phyloP scores from a whole-genome alignment of 2,797 vertebrate species.

The Falco novaeseelandiae region DNA sequence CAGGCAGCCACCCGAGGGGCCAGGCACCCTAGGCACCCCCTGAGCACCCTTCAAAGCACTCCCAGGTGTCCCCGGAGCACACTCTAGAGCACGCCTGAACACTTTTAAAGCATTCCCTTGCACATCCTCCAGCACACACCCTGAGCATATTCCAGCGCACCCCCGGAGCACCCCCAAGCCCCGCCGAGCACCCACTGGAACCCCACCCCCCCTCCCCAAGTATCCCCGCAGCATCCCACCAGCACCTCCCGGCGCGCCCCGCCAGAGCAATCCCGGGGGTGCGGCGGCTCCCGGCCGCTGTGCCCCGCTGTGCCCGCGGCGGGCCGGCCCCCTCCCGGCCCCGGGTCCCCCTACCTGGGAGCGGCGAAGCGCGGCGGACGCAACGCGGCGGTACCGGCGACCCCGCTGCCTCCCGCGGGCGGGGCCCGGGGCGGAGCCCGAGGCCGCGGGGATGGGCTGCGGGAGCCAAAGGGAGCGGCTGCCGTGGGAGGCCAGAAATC shows the following conservation, averaged over 20 bases:
- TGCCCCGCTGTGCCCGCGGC: neutral
- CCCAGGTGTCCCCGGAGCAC: neutral
- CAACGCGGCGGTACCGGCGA: neutral
- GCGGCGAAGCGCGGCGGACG: neutral
- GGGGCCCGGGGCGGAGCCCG: neutral
- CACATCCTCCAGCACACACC: neutral
- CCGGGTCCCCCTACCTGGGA: neutral
- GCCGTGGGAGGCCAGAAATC: neutral
- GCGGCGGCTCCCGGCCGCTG: neutral
- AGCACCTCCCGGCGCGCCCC: neutral
- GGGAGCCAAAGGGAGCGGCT: neutral
- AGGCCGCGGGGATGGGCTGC: neutral
- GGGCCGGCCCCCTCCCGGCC: neutral
- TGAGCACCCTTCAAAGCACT: neutral
- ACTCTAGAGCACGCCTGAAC: neutral
- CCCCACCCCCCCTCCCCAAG: neutral
- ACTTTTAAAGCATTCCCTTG: neutral
- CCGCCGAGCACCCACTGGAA: fast-evolving
- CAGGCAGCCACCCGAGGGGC: neutral
- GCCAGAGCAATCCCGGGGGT: neutral
- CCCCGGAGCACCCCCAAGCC: neutral
- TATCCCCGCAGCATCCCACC: neutral
- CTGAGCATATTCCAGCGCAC: neutral
- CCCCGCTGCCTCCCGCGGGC: neutral
- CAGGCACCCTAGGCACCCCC: neutral